phyloP scores from a whole-genome alignment of 2,113 vertebrate species.

The Propithecus coquereli region DNA sequence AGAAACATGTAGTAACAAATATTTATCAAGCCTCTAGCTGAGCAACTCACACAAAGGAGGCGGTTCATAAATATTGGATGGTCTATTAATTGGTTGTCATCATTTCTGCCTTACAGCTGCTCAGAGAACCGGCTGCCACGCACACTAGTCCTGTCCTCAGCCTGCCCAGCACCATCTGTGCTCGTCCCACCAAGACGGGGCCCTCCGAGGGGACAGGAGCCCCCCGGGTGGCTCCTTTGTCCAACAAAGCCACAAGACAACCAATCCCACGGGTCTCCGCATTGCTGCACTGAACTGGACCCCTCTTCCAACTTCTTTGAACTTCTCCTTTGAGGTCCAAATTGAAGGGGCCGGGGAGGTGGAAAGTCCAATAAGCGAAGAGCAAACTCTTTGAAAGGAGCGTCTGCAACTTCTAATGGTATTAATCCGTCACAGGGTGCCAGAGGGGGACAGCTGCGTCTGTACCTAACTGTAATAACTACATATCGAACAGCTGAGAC shows the following conservation, averaged over 20 bases:
- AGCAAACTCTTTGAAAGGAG: not conserved
- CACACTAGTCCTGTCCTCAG: not conserved
- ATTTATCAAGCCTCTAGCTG: fast-evolving
- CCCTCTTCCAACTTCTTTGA: not conserved
- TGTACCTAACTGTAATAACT: constrained; percentile 28
- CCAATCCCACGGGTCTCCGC: fast-evolving
- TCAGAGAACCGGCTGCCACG: fast-evolving
- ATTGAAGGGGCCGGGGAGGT: fast-evolving
- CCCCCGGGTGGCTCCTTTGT: not conserved
- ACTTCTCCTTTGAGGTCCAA: not conserved
- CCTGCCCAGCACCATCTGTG: fast-evolving
- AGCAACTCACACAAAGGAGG: not conserved
- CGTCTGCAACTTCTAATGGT: constrained; percentile 33
- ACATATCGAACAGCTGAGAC: not conserved
- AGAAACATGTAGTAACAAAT: not conserved
- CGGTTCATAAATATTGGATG: not conserved
- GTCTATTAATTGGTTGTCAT: not conserved
- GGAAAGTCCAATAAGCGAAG: not conserved
- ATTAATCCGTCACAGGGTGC: constrained; percentile 58
- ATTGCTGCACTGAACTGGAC: not conserved
- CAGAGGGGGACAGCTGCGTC: constrained; percentile 43
- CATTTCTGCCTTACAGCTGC: fast-evolving
- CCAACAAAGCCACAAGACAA: not conserved
- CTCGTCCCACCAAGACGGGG: fast-evolving
- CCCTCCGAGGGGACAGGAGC: fast-evolving